A percentile compares a stretch with the other conserved stretches of the same genome.
These are phyloP conservation scores for Brachirus orientalis DNA, from an alignment of 2,113 vertebrate genomes.

Conservation along the genomic window DNA sequence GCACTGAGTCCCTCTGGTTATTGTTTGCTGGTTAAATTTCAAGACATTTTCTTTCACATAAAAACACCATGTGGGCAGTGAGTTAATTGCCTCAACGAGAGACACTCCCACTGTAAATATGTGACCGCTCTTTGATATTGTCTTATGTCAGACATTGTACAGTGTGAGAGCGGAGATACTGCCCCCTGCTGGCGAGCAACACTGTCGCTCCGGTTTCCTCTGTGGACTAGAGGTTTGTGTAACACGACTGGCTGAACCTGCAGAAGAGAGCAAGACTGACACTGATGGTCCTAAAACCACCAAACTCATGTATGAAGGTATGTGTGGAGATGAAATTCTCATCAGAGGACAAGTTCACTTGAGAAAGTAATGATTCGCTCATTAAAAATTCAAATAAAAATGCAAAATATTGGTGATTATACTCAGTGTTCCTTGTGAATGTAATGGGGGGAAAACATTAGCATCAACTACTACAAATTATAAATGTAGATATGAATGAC, in stretches of 20 bases:
- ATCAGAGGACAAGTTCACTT: too few relatives aligned
- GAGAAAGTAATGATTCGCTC: too few relatives aligned
- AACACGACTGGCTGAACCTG: slow-evolving; percentile 87
- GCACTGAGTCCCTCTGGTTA: neutral
- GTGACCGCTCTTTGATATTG: slow-evolving; percentile 22
- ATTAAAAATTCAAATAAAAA: neutral
- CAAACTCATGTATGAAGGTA: slow-evolving; percentile 97
- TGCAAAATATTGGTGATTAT: too few relatives aligned
- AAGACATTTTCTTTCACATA: neutral
- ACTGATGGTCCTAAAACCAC: slow-evolving; percentile 86
- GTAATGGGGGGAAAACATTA: too few relatives aligned
- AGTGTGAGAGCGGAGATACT: slow-evolving; percentile 87
- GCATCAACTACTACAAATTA: too few relatives aligned
- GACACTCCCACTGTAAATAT: neutral
- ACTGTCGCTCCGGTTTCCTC: slow-evolving; percentile 90
- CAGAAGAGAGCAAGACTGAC: slow-evolving; percentile 87
- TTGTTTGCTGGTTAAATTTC: too few relatives aligned
- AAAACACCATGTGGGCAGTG: neutral
- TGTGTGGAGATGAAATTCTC: neutral
- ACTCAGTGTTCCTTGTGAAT: too few relatives aligned
- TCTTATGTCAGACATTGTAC: slow-evolving; percentile 87
- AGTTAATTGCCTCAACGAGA: neutral
- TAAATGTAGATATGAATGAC: too few relatives aligned
- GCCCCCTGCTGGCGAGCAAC: slow-evolving; percentile 84
- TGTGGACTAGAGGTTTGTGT: slow-evolving; percentile 92